Base-by-base conservation (phyloP, 2,888 invertebrate genomes). In the Parthenolecanium corni region DNA sequence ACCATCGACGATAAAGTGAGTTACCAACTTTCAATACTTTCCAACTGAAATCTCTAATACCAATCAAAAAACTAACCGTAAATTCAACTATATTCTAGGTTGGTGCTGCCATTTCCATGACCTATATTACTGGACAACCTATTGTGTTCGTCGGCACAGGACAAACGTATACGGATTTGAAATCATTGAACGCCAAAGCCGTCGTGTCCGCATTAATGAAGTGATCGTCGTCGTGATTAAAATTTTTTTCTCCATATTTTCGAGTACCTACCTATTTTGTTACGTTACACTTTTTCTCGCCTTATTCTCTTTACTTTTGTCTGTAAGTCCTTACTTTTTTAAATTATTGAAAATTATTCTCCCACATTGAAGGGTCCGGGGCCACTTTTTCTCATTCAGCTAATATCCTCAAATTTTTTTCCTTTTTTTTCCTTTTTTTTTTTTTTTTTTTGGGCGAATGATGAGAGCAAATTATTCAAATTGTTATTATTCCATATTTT, bases 101-200 rank as follows among this genome's bases (percentile, higher is more conserved):
- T 23, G 98, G 98, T 11, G 98, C 98, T 46, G 97, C 98, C 18
- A 95, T 99, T 70, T 98, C 98, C 16, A 99, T 99, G 98, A 96
- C 98, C 0, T 99, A 98, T 75, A 95, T 97, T 66, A 99, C 98
- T 0, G 98, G 98, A 0, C 97, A 99, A 75, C 98, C 98, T 0
- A 98, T 99, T 61, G 93, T 96, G 49, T 96, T 96, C 74, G 97
- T 99, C 16, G 98, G 98, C 42, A 97, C 96, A 2, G 98, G 98
- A 1, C 98, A 99, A 77, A 98, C 97, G 0, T 99, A 99, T 75
- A 89, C 92, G 0, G 98, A 99, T 77, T 79, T 99, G 70, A 93
- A 95, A 74, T 93, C 91, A 64, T 79, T 98, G 68, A 97, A 99
- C 74, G 92, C 89, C 11, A 91, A 89, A 73, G 93, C 96, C 61